Percentiles rank a stretch among this genome's conserved stretches.
Evolutionary conservation across 2,113 vertebrate species (phyloP).

Genomic region (Rhinolophus ferrumequinum): DNA sequence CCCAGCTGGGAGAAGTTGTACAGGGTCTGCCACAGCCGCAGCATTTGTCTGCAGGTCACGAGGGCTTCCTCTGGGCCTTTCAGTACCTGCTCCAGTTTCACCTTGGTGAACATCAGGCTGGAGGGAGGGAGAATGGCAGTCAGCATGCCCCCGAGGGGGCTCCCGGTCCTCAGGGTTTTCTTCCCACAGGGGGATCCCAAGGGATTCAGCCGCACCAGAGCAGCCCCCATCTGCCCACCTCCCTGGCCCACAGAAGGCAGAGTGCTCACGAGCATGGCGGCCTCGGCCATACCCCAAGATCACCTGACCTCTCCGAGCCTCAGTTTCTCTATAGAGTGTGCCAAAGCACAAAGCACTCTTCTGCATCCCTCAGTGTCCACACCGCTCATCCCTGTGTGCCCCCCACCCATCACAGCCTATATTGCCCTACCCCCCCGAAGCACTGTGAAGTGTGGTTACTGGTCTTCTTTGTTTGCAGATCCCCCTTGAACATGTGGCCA

Average conservation of each 20-base stretch:
- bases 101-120: constrained; percentile 97
- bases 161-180: neutral
- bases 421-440: neutral
- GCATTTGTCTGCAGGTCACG: constrained; percentile 94
- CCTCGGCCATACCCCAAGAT: rapidly evolving
- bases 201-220: neutral
- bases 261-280: rapidly evolving
- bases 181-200: neutral
- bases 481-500: neutral
- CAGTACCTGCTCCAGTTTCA: constrained; percentile 93
- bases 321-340: neutral
- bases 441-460: neutral
- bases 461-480: neutral
- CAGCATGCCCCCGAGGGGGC: neutral
- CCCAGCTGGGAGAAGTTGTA: constrained; percentile 90
- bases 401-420: rapidly evolving
- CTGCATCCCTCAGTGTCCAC: neutral
- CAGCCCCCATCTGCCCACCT: neutral
- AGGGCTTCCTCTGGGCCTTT: constrained; percentile 93
- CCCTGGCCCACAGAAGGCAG: neutral
- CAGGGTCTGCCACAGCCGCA: constrained; percentile 93
- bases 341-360: neutral
- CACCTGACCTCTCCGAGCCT: neutral
- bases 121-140: constrained; percentile 39
- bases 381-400: too few relatives aligned